Base-by-base conservation (phyloP, 2,888 invertebrate species). In the Dicycla oo region DNA sequence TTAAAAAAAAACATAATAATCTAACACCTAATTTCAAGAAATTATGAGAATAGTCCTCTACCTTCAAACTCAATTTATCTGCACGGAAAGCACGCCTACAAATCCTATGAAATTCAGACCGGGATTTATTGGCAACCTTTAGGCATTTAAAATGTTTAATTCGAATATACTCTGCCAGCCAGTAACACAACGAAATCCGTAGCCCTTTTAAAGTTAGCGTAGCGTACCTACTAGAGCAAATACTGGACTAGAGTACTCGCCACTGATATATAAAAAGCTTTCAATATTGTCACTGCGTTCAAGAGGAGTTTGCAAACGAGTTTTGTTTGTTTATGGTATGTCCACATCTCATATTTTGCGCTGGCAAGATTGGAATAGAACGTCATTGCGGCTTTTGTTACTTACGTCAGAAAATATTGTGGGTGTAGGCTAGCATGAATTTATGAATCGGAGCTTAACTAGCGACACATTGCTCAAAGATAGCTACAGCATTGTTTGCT, bases 241-340 rank as follows among this genome's bases (percentile, higher is more conserved):
- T 80, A 80, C 80, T 80, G 77, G 63, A 73, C 73, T 53, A 43
- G 79, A 79, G 72, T 56, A 80, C 76, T 69, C 77, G 64, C 77
- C 62, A 57, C 51, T 77, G 66, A 80, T 69, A 80, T 64, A 76
- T 80, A 80, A 80, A 80, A 80, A 80, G 73, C 80, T 67, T 77
- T 67, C 80, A 80, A 80, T 80, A 80, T 67, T 80, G 66, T 80
- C 77, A 73, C 77, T 67, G 69, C 47, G 63, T 67, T 69, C 69
- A 77, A 67, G 69, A 57, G 63, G 67, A 80, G 69, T 77, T 80
- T 67, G 23, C 69, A 69, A 77, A 80, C 66, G 76, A 69, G 65
- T 77, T 76, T 77, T 73, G 73, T 80, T 80, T 77, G 73, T 69
- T 49, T 67, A 77, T 73, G 60, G 58, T 73, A 47, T 57, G 73